Evolutionary conservation across 2,797 vertebrate species (phyloP), one percentile per base, ranked within the genome.

Genomic region (Champsocephalus esox): DNA sequence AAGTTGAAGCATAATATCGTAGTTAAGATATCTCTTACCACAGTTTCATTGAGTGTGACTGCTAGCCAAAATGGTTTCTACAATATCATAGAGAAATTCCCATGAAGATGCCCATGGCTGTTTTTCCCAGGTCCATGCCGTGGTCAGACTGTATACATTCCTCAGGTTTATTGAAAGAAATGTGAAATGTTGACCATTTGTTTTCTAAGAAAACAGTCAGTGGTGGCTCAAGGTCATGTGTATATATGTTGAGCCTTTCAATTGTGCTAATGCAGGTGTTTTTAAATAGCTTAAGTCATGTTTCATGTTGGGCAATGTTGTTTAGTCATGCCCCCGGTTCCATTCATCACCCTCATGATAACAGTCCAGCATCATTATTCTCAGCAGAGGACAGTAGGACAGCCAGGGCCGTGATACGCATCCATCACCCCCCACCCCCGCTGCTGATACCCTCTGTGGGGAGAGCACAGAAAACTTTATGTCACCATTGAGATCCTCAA

Each of bases 281-380:
- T 63, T 44, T 34, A 7, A n/a, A 62, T 72, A 12, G 51, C 68
- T 78, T 46, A 32, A 82, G 45, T 82, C 38, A 45, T 68, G 78
- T 83, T 77, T 83, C 58, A 85, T 51, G 57, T 75, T 84, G 85
- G 83, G 71, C n/a, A 59, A 78, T 79, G 75, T 54, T 83, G 61
- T 82, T 87, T 68, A 48, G 65, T 62, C 55, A 12, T 56, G 62
- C 55, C 62, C 63, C 66, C 54, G 2, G 8, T 64, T 73, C 73
- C 65, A 82, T 80, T 66, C 56, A 50, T 87, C 71, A 69, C 43
- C 62, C 45, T 61, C 54, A 50, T 61, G 77, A 82, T 83, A 86
- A 82, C 72, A 70, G 34, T 17, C 48, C 51, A 8, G 12, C 73
- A 12, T 59, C 77, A 66, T 85, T 70, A 86, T 63, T 87, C 82